Conservation (phyloP, 53 echinoderm and acorn worm genomes). For the Actinopyga echinites region DNA sequence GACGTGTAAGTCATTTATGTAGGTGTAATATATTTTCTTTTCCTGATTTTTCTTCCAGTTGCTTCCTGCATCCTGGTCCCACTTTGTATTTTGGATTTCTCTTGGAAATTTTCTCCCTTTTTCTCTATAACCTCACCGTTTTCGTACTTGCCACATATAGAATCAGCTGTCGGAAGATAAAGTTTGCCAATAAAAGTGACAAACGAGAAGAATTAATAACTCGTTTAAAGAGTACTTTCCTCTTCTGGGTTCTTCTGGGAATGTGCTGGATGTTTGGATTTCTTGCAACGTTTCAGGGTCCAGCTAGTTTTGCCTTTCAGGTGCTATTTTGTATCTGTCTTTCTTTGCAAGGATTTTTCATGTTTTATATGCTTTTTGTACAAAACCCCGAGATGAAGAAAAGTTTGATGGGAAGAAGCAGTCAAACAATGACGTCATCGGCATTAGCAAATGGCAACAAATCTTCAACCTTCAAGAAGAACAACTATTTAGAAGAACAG, state of each 20-base stretch:
- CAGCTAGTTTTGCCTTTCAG: constrained; percentile 63
- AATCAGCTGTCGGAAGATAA: constrained; percentile 40
- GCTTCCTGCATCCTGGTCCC: constrained; percentile 24
- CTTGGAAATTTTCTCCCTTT: constrained; percentile 26
- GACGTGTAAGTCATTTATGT: no score
- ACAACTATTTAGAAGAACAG: no score
- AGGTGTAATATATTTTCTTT: no score
- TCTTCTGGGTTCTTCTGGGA: constrained; percentile 68
- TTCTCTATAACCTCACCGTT: constrained; percentile 28
- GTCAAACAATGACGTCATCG: no score
- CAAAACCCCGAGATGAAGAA: constrained; percentile 60
- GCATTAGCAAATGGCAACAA: no score
- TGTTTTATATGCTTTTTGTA: constrained; percentile 71
- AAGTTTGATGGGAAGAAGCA: no score
- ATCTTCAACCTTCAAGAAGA: no score
- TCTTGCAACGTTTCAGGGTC: constrained; percentile 55
- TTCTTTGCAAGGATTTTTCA: constrained; percentile 80
- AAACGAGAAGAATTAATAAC: constrained; percentile 33
- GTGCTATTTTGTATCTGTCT: constrained; percentile 73
- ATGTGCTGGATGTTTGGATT: constrained; percentile 81
- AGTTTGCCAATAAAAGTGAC: neutral
- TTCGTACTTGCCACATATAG: constrained; percentile 49
- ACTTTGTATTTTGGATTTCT: constrained; percentile 37
- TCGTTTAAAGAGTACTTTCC: constrained; percentile 67
- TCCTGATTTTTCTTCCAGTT: no score